Conservation (phyloP, 2,113 vertebrate species). For the Xiphias gladius region DNA sequence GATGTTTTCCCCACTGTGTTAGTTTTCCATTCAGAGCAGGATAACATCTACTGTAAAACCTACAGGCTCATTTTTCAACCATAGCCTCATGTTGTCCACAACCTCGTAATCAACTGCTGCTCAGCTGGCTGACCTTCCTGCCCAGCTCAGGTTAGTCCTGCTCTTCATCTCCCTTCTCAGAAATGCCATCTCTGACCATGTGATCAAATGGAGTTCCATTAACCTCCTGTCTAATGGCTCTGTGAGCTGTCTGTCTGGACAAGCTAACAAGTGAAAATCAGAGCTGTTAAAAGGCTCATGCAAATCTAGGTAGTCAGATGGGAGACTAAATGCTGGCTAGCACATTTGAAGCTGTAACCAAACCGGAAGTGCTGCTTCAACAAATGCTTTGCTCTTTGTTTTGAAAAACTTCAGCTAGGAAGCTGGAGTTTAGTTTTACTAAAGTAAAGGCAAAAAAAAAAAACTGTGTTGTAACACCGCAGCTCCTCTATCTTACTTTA, state of each 20-base stretch:
- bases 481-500: too few relatives aligned
- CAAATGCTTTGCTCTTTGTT: too few relatives aligned
- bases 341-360: conserved; percentile 2
- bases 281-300: conserved; percentile 9
- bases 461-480: too few relatives aligned
- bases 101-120: conserved; percentile 15
- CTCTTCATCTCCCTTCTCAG: conserved; percentile 26
- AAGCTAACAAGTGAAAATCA: not conserved
- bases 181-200: conserved; percentile 18
- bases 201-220: conserved; percentile 34
- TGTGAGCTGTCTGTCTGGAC: conserved; percentile 13
- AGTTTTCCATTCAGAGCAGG: not conserved
- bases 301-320: not conserved
- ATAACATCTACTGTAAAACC: conserved; percentile 1
- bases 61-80: conserved; percentile 6
- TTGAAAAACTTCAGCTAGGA: too few relatives aligned
- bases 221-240: conserved; percentile 36
- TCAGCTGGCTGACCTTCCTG: not conserved
- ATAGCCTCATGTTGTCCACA: not conserved
- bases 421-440: too few relatives aligned
- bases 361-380: not conserved
- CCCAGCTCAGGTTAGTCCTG: not conserved
- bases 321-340: not conserved
- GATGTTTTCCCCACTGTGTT: not conserved
- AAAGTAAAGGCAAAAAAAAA: too few relatives aligned